Conservation (phyloP, 2,888 invertebrate genomes). For the Macrophya annulata region DNA sequence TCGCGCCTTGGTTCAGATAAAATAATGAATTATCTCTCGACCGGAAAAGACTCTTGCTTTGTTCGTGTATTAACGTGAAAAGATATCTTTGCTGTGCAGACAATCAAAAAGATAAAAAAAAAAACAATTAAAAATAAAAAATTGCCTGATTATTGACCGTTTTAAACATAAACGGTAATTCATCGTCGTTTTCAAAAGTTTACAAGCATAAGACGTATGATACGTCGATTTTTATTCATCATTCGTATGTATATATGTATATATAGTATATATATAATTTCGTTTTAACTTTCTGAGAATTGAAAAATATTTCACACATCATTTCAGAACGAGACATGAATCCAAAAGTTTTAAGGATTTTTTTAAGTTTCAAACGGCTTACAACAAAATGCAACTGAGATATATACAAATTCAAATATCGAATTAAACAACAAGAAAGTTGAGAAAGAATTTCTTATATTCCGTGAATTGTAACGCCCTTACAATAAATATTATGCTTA, state of each 20-base stretch:
- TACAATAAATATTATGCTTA: neutral
- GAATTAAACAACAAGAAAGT: neutral
- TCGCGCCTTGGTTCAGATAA: neutral
- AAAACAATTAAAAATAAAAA: neutral
- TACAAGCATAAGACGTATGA: neutral
- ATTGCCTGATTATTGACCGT: neutral
- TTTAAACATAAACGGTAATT: neutral
- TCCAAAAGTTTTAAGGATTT: neutral
- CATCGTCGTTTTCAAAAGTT: neutral
- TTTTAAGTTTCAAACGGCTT: neutral
- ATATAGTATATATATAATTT: neutral
- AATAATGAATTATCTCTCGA: slow-evolving; percentile 37
- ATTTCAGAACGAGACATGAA: neutral
- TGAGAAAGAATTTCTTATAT: neutral
- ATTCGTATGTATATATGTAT: no score
- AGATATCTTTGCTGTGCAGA: slow-evolving; percentile 16
- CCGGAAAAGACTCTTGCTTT: slow-evolving; percentile 15
- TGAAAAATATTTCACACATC: neutral
- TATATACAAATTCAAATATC: no score
- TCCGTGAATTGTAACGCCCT: neutral
- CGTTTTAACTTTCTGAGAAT: neutral
- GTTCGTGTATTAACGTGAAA: neutral
- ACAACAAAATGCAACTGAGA: no score
- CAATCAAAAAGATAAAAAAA: neutral
- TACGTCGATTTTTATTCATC: neutral